Percentiles rank a stretch among this genome's conserved stretches.
Evolutionary conservation across 2,797 vertebrate species (phyloP).

Genomic region (Chromis chromis): DNA sequence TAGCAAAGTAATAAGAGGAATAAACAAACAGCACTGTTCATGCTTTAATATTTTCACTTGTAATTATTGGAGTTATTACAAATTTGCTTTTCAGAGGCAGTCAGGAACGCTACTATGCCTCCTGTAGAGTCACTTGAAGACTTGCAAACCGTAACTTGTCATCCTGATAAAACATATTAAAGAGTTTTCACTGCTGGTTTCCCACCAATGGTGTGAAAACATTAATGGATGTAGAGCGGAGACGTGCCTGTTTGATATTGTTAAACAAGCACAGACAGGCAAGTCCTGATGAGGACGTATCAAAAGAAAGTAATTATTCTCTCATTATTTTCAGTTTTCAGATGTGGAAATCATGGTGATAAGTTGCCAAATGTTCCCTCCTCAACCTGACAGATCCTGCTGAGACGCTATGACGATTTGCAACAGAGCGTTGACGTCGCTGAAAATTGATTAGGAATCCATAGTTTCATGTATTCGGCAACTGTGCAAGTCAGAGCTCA

Average conservation of each 20-base stretch:
- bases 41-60: constrained; percentile 18
- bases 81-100: constrained; percentile 8
- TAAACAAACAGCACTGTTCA: constrained; percentile 5
- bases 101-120: constrained; percentile 9
- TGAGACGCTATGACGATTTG: constrained; percentile 55
- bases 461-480: constrained; percentile 31
- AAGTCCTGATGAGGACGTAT: constrained; percentile 31
- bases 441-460: constrained; percentile 71
- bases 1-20: constrained; percentile 11
- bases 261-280: constrained; percentile 48
- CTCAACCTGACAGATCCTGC: constrained; percentile 46
- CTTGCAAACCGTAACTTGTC: constrained; percentile 43
- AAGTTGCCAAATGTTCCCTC: constrained; percentile 47
- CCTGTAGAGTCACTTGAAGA: constrained; percentile 42
- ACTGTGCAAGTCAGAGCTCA: constrained; percentile 45
- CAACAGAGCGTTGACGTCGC: constrained; percentile 51
- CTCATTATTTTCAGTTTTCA: constrained; percentile 55
- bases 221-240: constrained; percentile 25
- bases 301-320: constrained; percentile 57
- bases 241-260: constrained; percentile 29
- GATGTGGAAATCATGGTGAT: constrained; percentile 37
- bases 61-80: constrained; percentile 41
- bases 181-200: constrained; percentile 29
- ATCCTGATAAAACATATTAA: constrained; percentile 48
- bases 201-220: constrained; percentile 24